phyloP scores from a whole-genome alignment of 2,113 vertebrate genomes.

The Etheostoma spectabile region DNA sequence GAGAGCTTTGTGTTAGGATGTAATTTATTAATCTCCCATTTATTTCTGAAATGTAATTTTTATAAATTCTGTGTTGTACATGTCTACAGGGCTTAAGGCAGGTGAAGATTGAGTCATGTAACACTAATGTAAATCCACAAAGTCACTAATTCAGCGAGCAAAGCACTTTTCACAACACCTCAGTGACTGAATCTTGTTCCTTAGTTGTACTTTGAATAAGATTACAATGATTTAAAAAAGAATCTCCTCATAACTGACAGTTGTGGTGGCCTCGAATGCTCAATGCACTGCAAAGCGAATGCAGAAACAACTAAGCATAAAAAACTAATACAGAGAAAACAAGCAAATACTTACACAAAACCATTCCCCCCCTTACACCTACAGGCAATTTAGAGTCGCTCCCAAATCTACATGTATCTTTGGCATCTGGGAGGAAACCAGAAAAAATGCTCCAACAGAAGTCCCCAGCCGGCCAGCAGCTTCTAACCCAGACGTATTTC shows the following conservation, averaged over 20 bases:
- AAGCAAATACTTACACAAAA: neutral
- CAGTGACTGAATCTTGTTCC: conserved; percentile 1
- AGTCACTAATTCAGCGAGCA: conserved; percentile 36
- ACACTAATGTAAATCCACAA: conserved; percentile 20
- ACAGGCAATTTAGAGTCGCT: neutral
- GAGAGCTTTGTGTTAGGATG: neutral
- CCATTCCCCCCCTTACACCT: neutral
- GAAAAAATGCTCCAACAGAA: neutral
- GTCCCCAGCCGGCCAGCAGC: neutral
- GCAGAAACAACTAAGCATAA: neutral
- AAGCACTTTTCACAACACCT: conserved; percentile 37
- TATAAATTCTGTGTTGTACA: neutral
- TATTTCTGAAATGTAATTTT: conserved; percentile 9
- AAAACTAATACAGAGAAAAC: neutral
- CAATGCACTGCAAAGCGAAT: neutral
- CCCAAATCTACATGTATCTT: neutral
- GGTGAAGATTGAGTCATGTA: conserved; percentile 14
- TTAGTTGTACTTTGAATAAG: conserved; percentile 4
- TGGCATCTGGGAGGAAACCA: neutral
- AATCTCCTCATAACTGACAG: neutral
- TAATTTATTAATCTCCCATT: neutral
- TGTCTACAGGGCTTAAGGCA: conserved; percentile 1
- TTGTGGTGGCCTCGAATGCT: neutral
- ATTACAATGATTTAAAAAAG: neutral
- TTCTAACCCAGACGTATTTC: neutral